phyloP scores from a whole-genome alignment of 1,140 invertebrate genomes.

The Arctopsyche grandis region DNA sequence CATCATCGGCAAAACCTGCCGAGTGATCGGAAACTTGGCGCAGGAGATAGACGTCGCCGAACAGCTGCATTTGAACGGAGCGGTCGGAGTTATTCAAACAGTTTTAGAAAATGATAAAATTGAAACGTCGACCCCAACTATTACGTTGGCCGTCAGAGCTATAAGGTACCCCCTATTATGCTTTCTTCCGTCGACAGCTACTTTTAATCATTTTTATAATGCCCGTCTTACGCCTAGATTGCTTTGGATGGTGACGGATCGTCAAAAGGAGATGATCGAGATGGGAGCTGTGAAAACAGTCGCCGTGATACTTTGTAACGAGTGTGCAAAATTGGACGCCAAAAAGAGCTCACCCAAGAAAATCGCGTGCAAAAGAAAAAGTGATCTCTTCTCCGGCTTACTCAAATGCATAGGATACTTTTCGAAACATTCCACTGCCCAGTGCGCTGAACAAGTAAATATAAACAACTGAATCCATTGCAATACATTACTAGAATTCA shows the following conservation, averaged over 20 bases:
- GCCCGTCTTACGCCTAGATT: constrained; percentile 57
- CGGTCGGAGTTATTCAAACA: constrained; percentile 60
- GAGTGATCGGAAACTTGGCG: constrained; percentile 64
- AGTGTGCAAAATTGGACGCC: constrained; percentile 61
- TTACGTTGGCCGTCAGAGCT: constrained; percentile 65
- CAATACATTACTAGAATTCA: constrained; percentile 7
- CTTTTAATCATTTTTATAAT: constrained; percentile 3
- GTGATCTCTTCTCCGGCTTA: constrained; percentile 62
- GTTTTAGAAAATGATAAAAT: constrained; percentile 62
- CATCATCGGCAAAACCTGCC: constrained; percentile 63
- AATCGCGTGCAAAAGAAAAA: constrained; percentile 54
- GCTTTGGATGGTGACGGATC: constrained; percentile 63
- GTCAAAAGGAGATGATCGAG: constrained; percentile 63
- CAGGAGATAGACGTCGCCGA: constrained; percentile 61
- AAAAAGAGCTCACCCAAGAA: constrained; percentile 57
- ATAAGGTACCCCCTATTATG: constrained; percentile 60
- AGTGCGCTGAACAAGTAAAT: constrained; percentile 64
- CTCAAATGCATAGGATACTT: constrained; percentile 65
- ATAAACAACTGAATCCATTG: neutral
- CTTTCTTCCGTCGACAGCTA: neutral
- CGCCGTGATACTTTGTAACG: constrained; percentile 59
- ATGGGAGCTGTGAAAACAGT: constrained; percentile 60
- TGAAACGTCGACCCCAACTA: constrained; percentile 63
- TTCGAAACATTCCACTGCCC: constrained; percentile 59
- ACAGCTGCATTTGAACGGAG: constrained; percentile 61